Evolutionary conservation across 2,888 invertebrate species (phyloP), one percentile per base, ranked within the genome.

Genomic region (Dermolepida albohirtum): DNA sequence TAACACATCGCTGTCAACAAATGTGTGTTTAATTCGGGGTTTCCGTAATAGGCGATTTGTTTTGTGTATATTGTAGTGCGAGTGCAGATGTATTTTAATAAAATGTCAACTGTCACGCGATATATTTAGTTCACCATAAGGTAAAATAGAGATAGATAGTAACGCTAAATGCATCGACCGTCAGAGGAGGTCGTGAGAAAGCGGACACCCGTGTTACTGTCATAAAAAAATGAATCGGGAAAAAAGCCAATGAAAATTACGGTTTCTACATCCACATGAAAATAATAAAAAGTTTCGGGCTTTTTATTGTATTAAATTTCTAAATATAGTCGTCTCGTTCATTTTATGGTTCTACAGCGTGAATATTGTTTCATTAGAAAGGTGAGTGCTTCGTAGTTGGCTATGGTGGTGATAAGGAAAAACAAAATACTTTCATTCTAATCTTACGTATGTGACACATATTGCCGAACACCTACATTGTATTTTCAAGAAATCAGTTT

Each of bases 1-100:
- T 34, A 34, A 14, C 57, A 22, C 49, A 57, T 17, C 59, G 22
- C 49, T 47, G 22, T 49, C 16, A 27, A 44, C 44, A 47, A 59
- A 59, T 59, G 57, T 66, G 66, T 55, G 65, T 59, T 57, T 69
- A 69, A 69, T 69, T 69, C 65, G 41, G 62, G 69, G 69, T 65
- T 57, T 51, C 64, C 62, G 65, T 69, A 69, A 69, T 65, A 69
- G 69, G 44, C 69, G 69, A 69, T 69, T 69, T 69, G 69, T 69
- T 59, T 59, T 59, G 59, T 59, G 34, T 34, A 27, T 44, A 47
- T 59, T 63, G 40, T 29, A 50, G 57, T 34, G 40, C 40, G 44
- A 66, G 66, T 66, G 66, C 66, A 57, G 66, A 57, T 66, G 66
- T 66, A 66, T 57, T 57, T 47, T 59, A 59, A 66, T 55, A 57